Base-by-base conservation (phyloP, 2,113 vertebrate genomes). In the Rousettus leschenaultii region DNA sequence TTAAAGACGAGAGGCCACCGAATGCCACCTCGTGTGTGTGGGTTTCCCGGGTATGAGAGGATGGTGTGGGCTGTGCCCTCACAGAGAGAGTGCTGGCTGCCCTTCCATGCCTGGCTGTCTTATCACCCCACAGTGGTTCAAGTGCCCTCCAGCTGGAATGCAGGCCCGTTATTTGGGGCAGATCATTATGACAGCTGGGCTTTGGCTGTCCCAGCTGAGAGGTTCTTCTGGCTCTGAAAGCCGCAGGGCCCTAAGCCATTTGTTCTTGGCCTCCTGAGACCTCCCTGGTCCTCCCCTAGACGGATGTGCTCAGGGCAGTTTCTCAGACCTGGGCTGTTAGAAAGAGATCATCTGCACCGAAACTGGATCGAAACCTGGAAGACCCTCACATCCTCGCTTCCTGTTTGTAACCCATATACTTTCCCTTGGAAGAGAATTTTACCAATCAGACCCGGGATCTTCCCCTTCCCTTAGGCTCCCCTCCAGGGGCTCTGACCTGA, bases 61-160 rank as follows among this genome's bases (percentile, higher is more conserved):
- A 30, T 1, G n/a, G 6, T 30, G 28, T 30, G 86, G 13, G 19
- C 73, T 12, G 18, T 3, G 16, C 21, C 11, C 1, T 59, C 10
- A 0, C 1, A 12, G 73, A 70, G 24, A 15, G 51, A 35, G 16
- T 33, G 1, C 53, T 21, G 57, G n/a, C n/a, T 24, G 21, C 61
- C 70, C 21, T 21, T 6, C 33, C 3, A 2, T 1, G 3, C 11
- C 74, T n/a, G 45, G 28, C 43, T 26, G 83, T 35, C 57, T 53
- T 75, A 21, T 53, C 21, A 30, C 4, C 3, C 51, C 4, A 0
- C 0, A 28, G 48, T 16, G 5, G 61, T 35, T 22, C 51, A 22
- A 68, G 16, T 51, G 51, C 24, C 53, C 78, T 80, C 12, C 16
- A 11, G 45, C 16, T 66, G 28, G 38, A 48, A 55, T 35, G 84